These are phyloP conservation scores for Ennomos quercinarius DNA, from an alignment of 2,888 invertebrate genomes.

Conservation along the genomic window DNA sequence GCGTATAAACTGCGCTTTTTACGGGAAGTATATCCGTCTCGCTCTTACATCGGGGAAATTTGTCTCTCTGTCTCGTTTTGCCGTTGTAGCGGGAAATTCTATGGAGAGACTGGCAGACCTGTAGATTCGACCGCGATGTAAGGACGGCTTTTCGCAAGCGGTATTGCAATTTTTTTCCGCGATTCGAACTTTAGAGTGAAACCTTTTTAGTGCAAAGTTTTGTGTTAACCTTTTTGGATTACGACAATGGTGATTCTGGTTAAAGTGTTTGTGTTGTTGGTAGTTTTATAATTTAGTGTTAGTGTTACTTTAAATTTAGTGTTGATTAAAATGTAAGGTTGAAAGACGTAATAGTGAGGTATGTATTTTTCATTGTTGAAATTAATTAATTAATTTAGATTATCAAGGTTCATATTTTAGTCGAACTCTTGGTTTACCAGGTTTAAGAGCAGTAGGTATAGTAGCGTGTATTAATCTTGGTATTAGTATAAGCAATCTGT, in stretches of 20 bases:
- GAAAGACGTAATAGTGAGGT: conserved; percentile 79
- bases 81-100: conserved; percentile 69
- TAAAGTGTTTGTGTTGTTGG: conserved; percentile 36
- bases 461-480: no score
- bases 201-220: conserved; percentile 14
- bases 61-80: conserved; percentile 47
- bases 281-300: neutral
- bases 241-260: conserved; percentile 42
- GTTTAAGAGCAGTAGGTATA: no score
- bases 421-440: no score
- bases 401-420: no score
- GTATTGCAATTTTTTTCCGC: conserved; percentile 44
- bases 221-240: conserved; percentile 35
- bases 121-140: conserved; percentile 70
- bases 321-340: conserved; percentile 42
- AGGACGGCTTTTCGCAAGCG: conserved; percentile 58
- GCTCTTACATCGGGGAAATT: conserved; percentile 40
- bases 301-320: conserved; percentile 35
- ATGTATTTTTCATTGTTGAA: conserved; percentile 33
- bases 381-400: no score
- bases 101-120: conserved; percentile 73
- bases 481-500: no score
- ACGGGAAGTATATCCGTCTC: conserved; percentile 51
- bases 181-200: conserved; percentile 37
- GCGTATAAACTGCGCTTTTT: conserved; percentile 59